A percentile compares a stretch with the other conserved stretches of the same genome.
Conservation (phyloP, 2,113 vertebrate genomes). For the Passer domesticus region DNA sequence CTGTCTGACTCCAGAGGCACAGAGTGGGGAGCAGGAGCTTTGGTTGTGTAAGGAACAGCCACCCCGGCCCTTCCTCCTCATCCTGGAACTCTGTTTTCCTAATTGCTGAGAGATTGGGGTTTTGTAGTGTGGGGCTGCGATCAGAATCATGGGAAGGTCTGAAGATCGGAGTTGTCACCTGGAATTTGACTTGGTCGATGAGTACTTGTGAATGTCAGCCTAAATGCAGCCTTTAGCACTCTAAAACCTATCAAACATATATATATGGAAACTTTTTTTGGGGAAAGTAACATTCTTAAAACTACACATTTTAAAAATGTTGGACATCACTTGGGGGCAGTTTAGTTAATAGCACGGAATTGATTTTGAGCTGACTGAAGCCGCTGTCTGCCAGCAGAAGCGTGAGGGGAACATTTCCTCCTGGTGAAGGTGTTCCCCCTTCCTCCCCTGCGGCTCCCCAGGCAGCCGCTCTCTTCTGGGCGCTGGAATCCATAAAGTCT, state of each 20-base stretch:
- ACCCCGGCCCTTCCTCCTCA: not conserved
- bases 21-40: not conserved
- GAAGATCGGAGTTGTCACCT: not conserved
- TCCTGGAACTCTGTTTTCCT: not conserved
- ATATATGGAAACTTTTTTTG: rapidly evolving
- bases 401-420: not conserved
- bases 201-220: not conserved
- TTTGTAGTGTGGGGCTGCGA: not conserved
- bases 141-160: not conserved
- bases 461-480: not conserved
- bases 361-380: not conserved
- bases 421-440: not conserved
- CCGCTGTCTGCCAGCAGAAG: not conserved
- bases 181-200: not conserved
- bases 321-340: not conserved
- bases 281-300: not conserved
- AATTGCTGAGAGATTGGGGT: not conserved
- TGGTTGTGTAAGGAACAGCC: not conserved
- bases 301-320: not conserved
- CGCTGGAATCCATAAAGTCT: not conserved
- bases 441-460: not conserved
- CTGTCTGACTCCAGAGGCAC: not conserved
- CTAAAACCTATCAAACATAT: not conserved
- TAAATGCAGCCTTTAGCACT: not conserved
- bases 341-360: not conserved